Percentiles rank a stretch among this genome's conserved stretches.
Evolutionary conservation across 2,888 invertebrate species (phyloP).

Genomic region (Carpatolechia fugitivella): DNA sequence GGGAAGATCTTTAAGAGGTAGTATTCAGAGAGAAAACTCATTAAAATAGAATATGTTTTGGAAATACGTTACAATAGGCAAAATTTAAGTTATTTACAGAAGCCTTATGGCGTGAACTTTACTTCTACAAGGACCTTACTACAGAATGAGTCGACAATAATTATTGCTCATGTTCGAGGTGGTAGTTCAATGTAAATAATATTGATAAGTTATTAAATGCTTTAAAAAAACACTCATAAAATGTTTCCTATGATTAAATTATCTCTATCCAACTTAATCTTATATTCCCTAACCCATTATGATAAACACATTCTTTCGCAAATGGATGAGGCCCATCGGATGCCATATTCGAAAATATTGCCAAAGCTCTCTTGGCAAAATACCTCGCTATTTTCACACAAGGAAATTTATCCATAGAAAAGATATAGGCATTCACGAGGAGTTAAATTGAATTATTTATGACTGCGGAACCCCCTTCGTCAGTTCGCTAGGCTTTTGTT

Average conservation of each 20-base stretch:
- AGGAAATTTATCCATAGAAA: constrained; percentile 7
- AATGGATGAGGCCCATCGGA: background rate
- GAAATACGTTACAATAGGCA: no score
- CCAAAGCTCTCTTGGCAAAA: background rate
- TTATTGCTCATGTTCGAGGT: no score
- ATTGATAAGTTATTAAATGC: no score
- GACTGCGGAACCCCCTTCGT: constrained; percentile 3
- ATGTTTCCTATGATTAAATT: no score
- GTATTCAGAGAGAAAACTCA: background rate
- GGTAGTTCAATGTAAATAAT: no score
- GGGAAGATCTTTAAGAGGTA: no score
- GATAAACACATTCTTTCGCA: background rate
- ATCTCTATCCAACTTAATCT: background rate
- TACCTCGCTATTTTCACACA: background rate
- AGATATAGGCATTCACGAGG: constrained; percentile 2
- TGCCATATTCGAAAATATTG: background rate
- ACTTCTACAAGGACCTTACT: no score
- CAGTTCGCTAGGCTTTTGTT: background rate
- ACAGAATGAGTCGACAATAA: no score
- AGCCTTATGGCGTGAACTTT: no score
- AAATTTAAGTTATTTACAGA: no score
- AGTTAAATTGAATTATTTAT: constrained; percentile 11
- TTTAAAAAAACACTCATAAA: no score
- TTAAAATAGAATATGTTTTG: background rate
- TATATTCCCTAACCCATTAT: background rate